Evolutionary conservation across 2,888 invertebrate genomes (phyloP).

Genomic region (Dromius quadrimaculatus): DNA sequence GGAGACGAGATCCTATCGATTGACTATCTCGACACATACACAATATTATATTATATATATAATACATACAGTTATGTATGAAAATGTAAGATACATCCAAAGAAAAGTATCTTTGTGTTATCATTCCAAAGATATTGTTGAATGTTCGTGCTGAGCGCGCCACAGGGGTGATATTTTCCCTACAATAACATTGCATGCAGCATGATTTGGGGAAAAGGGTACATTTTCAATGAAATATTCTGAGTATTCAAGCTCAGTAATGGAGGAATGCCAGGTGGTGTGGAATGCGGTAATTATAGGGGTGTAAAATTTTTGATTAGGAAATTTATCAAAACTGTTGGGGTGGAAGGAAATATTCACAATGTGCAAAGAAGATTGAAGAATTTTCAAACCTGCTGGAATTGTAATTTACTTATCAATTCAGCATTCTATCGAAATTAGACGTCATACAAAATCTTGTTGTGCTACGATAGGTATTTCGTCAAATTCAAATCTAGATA

Average conservation of each 20-base stretch:
- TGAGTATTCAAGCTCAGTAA: conserved; percentile 7
- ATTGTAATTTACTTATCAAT: background rate
- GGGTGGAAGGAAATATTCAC: background rate
- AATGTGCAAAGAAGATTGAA: background rate
- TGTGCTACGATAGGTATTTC: background rate
- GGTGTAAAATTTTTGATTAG: conserved; percentile 63
- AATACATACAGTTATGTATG: too few species aligned
- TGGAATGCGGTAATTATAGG: conserved; percentile 53
- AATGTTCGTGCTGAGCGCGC: too few species aligned
- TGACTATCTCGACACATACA: too few species aligned
- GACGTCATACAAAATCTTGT: background rate
- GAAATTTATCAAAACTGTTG: conserved; percentile 61
- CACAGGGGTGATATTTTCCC: too few species aligned
- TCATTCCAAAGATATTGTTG: too few species aligned
- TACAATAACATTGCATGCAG: background rate
- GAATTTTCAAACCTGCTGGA: background rate
- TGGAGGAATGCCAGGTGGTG: conserved; percentile 42
- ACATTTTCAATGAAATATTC: conserved; percentile 40
- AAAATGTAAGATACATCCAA: too few species aligned
- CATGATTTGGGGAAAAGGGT: conserved; percentile 7
- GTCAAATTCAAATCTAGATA: background rate
- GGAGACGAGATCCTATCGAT: too few species aligned
- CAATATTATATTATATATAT: too few species aligned
- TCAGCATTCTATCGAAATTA: background rate
- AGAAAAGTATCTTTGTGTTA: too few species aligned